Evolutionary conservation across 2,113 vertebrate species (phyloP).

Genomic region (Pelecanoides urinatrix): DNA sequence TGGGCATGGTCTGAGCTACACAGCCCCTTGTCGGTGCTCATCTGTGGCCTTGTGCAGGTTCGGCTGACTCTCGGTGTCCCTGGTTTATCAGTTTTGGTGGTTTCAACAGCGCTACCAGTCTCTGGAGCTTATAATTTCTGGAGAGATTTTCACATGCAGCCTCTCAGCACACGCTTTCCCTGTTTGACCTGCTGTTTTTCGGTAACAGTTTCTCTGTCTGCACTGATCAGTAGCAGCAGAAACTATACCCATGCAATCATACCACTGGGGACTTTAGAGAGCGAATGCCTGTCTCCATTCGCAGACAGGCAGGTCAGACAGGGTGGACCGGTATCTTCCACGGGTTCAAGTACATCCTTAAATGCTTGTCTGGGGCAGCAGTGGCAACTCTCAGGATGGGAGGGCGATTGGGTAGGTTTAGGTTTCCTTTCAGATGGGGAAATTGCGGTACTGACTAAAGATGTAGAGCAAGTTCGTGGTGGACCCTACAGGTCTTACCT

Average conservation of each 20-base stretch:
- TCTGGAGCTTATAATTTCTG: background rate
- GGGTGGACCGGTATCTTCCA: accelerated
- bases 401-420: background rate
- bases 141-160: accelerated
- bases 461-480: background rate
- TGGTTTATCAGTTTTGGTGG: background rate
- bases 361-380: background rate
- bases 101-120: background rate
- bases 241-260: background rate
- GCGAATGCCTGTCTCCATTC: accelerated
- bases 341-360: background rate
- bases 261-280: background rate
- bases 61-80: accelerated
- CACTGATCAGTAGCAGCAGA: background rate
- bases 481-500: background rate
- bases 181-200: background rate
- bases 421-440: background rate
- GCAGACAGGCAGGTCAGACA: background rate
- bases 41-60: background rate
- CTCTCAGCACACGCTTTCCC: background rate
- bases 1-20: background rate
- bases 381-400: background rate
- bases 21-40: background rate
- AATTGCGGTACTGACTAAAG: background rate
- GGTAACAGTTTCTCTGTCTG: background rate